A percentile compares a stretch with the other conserved stretches of the same genome.
Conservation (phyloP, 2,888 invertebrate genomes). For the Drosophila gaucha region DNA sequence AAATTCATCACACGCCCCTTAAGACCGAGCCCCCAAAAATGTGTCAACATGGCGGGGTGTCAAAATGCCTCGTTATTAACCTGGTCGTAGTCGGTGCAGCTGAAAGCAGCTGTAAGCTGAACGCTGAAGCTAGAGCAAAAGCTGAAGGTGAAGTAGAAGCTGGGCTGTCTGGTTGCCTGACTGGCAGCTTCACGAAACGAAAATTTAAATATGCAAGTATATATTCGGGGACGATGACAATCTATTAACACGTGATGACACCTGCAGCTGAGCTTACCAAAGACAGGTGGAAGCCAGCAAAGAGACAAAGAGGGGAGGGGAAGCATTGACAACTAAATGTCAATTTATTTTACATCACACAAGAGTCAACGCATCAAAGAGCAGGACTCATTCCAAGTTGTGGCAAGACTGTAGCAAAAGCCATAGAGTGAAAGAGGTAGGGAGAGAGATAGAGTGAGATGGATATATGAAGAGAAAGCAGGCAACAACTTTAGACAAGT, state of each 20-base stretch:
- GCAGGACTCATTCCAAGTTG: conserved; percentile 15
- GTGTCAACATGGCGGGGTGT: conserved; percentile 60
- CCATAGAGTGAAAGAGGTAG: not conserved
- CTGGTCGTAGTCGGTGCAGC: conserved; percentile 3
- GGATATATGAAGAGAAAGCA: conserved; percentile 10
- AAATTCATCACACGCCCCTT: conserved; percentile 45
- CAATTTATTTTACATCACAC: conserved; percentile 77
- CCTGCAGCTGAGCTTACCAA: conserved; percentile 46
- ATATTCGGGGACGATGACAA: conserved; percentile 55
- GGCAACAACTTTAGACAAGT: conserved; percentile 66
- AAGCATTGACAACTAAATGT: conserved; percentile 71
- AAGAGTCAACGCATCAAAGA: conserved; percentile 36
- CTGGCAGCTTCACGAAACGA: conserved; percentile 32
- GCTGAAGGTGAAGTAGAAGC: not conserved
- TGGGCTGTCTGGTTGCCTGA: conserved; percentile 6
- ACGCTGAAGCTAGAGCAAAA: not conserved
- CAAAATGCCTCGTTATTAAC: conserved; percentile 20
- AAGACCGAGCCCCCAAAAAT: conserved; percentile 25
- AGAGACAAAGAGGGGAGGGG: not conserved
- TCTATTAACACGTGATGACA: conserved; percentile 76
- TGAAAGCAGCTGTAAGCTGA: conserved; percentile 9
- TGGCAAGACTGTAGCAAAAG: conserved; percentile 12
- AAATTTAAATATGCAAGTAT: conserved; percentile 77
- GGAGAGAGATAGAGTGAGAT: not conserved
- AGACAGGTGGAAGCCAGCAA: not conserved